Evolutionary conservation across 2,113 vertebrate genomes (phyloP).

Genomic region (Silurus glanis): DNA sequence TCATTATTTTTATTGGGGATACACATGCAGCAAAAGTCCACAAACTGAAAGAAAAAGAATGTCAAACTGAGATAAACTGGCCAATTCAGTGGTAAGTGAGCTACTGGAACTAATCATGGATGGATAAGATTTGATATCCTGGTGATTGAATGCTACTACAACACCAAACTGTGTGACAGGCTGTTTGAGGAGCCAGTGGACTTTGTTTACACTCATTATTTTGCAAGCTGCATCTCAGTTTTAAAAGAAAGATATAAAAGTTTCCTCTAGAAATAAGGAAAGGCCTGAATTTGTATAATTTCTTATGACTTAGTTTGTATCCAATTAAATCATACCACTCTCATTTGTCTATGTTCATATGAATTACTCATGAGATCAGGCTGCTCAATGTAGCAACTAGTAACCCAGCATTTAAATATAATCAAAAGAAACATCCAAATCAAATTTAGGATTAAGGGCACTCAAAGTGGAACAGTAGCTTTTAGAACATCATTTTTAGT

Average conservation of each 20-base stretch:
- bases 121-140: background rate
- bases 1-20: background rate
- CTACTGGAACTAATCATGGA: background rate
- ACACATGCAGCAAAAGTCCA: background rate
- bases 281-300: background rate
- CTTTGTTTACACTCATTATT: background rate
- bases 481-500: background rate
- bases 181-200: background rate
- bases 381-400: background rate
- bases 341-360: background rate
- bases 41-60: background rate
- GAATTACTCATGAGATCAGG: background rate
- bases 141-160: background rate
- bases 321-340: background rate
- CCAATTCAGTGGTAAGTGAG: background rate
- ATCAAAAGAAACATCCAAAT: slow-evolving; percentile 10
- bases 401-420: background rate
- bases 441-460: slow-evolving; percentile 1
- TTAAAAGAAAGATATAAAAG: background rate
- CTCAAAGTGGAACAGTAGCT: background rate
- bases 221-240: background rate
- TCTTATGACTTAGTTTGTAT: background rate
- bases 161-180: background rate
- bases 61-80: background rate
- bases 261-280: background rate